Evolutionary conservation across 2,113 vertebrate species (phyloP).

Genomic region (Centropus unirufus): DNA sequence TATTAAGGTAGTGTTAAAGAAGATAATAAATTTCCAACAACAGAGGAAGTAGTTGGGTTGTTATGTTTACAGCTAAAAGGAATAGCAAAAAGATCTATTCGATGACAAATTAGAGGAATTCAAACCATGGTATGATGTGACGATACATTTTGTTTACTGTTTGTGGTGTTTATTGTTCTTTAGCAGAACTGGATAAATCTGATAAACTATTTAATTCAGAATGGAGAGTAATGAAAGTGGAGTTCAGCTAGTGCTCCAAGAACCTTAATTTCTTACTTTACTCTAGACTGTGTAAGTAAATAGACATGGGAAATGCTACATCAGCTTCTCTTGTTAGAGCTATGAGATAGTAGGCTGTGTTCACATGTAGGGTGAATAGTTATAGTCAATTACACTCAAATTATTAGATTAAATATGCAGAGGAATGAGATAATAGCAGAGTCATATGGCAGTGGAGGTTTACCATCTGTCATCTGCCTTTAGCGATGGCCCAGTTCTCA

Average conservation of each 20-base stretch:
- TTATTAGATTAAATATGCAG: constrained; percentile 44
- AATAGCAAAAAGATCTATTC: neutral
- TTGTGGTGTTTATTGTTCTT: neutral
- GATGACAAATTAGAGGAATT: neutral
- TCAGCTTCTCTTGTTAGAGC: neutral
- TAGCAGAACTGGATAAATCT: neutral
- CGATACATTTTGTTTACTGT: neutral
- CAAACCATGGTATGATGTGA: neutral
- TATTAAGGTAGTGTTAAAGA: neutral
- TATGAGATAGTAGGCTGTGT: neutral
- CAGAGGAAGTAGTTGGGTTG: neutral
- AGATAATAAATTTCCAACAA: neutral
- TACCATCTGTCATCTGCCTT: constrained; percentile 53
- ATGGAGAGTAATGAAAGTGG: neutral
- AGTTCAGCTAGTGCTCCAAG: neutral
- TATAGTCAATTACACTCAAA: constrained; percentile 53
- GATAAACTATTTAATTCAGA: neutral
- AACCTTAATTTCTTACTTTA: neutral
- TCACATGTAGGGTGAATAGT: neutral
- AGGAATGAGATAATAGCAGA: constrained; percentile 31
- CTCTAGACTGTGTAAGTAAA: neutral
- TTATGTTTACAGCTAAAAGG: neutral
- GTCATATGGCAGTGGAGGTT: constrained; percentile 45
- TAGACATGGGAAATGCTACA: neutral
- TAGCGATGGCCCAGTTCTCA: constrained; percentile 17